Evolutionary conservation across 1,140 invertebrate genomes (phyloP).

Genomic region (Aricia agestis): DNA sequence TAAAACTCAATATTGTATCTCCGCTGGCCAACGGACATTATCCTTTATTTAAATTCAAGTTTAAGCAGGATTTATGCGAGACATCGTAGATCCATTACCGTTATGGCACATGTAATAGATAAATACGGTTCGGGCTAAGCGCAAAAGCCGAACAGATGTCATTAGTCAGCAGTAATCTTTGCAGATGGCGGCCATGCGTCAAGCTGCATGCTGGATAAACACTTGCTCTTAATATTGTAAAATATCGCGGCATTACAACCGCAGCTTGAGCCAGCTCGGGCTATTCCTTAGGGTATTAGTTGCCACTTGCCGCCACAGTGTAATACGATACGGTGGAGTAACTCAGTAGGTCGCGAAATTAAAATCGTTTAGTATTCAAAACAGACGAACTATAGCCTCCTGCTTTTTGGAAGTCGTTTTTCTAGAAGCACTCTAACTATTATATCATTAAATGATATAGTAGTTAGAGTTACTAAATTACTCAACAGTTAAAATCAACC

Average conservation of each 20-base stretch:
- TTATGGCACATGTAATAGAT: background rate
- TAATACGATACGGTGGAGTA: too few relatives aligned
- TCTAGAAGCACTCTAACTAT: too few relatives aligned
- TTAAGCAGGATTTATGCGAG: background rate
- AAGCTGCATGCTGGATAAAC: slow-evolving; percentile 7
- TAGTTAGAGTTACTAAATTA: too few relatives aligned
- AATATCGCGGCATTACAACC: slow-evolving; percentile 2
- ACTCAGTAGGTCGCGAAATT: too few relatives aligned
- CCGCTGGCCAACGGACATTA: background rate
- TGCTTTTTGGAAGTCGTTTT: too few relatives aligned
- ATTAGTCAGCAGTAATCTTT: slow-evolving; percentile 28
- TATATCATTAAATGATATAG: too few relatives aligned
- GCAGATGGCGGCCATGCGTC: slow-evolving; percentile 24
- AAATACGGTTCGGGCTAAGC: background rate
- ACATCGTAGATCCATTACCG: background rate
- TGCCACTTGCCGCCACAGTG: too few relatives aligned
- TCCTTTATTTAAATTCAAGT: background rate
- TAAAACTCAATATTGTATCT: too few relatives aligned
- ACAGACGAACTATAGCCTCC: too few relatives aligned
- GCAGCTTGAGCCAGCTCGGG: background rate
- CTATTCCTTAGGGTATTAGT: background rate
- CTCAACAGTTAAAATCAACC: too few relatives aligned
- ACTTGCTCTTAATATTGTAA: slow-evolving; percentile 1
- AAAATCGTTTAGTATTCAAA: too few relatives aligned
- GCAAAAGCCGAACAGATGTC: slow-evolving; percentile 10